A percentile compares a stretch with the other conserved stretches of the same genome.
Conservation (phyloP, 2,888 invertebrate species). For the Ophion costatus region DNA sequence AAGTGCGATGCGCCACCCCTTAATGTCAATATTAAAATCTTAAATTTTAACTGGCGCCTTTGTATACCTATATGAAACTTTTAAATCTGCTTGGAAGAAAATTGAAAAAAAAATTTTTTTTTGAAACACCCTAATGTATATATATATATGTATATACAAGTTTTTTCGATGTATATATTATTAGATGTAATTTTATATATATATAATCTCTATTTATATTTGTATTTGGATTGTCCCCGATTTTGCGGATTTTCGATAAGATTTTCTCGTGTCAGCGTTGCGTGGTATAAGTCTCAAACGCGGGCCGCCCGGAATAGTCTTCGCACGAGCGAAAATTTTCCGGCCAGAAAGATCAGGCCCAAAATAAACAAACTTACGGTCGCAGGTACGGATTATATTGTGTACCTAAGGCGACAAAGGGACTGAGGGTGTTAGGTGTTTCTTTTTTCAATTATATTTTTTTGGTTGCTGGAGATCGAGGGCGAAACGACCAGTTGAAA, state of each 20-base stretch:
- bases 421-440: neutral
- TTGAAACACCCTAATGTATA: too few relatives aligned
- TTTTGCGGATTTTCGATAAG: slow-evolving; percentile 20
- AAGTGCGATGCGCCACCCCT: too few relatives aligned
- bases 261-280: neutral
- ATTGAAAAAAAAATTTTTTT: too few relatives aligned
- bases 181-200: too few relatives aligned
- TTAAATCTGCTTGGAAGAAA: too few relatives aligned
- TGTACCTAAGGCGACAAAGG: neutral
- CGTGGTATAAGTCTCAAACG: neutral
- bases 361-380: neutral
- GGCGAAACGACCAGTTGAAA: neutral
- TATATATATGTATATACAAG: neutral
- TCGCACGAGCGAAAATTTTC: neutral
- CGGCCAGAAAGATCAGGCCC: neutral
- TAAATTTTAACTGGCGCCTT: too few relatives aligned
- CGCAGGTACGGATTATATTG: neutral
- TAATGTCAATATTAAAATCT: too few relatives aligned
- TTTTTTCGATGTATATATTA: too few relatives aligned
- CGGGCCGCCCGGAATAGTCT: too few relatives aligned
- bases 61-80: too few relatives aligned
- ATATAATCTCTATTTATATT: neutral
- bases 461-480: neutral
- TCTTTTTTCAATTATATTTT: neutral
- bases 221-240: neutral